Percentiles rank a stretch among this genome's conserved stretches.
Evolutionary conservation across 2,888 invertebrate genomes (phyloP).

Genomic region (Prosopocoilus inquinatus): DNA sequence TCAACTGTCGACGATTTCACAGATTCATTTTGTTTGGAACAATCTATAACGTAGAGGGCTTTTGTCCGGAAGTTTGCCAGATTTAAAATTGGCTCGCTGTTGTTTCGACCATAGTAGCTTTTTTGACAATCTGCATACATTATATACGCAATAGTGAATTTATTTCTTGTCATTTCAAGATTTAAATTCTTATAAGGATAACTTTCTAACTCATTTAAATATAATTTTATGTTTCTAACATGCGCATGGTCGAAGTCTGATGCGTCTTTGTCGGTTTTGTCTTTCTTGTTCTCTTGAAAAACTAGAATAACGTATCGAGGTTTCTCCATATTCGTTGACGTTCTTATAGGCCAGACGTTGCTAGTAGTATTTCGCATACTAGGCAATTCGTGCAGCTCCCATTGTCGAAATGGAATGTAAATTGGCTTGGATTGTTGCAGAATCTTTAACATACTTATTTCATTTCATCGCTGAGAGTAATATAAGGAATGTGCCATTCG

Average conservation of each 20-base stretch:
- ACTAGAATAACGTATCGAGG: slow-evolving; percentile 14
- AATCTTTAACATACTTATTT: slow-evolving; percentile 8
- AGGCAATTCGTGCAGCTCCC: slow-evolving; percentile 15
- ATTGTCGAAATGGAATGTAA: slow-evolving; percentile 15
- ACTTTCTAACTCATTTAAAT: slow-evolving; percentile 18
- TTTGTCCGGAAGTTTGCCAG: no score
- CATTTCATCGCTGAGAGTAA: slow-evolving; percentile 3
- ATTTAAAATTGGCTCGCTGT: no score
- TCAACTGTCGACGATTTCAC: slow-evolving; percentile 30
- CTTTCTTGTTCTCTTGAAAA: slow-evolving; percentile 12
- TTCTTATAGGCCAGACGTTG: slow-evolving; percentile 14
- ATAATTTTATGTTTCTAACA: slow-evolving; percentile 13
- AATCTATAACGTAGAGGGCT: slow-evolving; percentile 20
- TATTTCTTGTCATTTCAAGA: slow-evolving; percentile 2
- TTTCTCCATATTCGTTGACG: slow-evolving; percentile 11
- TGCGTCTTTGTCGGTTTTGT: not conserved
- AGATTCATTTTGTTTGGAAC: slow-evolving; percentile 28
- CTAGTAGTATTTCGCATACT: slow-evolving; percentile 1
- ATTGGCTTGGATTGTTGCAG: slow-evolving; percentile 11
- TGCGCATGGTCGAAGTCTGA: slow-evolving; percentile 9
- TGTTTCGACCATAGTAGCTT: no score
- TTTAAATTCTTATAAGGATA: slow-evolving; percentile 18
- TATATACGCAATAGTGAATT: no score
- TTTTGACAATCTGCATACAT: no score
- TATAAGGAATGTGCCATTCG: slow-evolving; percentile 6